Base-by-base conservation (phyloP, 1,140 invertebrate genomes). In the Eurosta solidaginis region DNA sequence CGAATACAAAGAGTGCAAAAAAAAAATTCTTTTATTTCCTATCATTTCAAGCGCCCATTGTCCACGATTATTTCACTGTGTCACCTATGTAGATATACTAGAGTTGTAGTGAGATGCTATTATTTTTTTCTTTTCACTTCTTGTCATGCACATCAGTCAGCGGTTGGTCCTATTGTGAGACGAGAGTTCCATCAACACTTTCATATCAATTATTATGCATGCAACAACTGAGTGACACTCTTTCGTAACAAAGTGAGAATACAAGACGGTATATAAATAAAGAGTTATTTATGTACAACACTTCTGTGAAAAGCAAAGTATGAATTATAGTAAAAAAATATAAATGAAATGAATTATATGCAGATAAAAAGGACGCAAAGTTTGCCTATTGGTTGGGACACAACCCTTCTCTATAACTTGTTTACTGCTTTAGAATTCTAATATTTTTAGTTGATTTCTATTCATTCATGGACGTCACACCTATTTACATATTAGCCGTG, bases 161-260 rank as follows among this genome's bases (percentile, higher is more conserved):
- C 59, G 9, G n/a, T n/a, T n/a, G n/a, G 36, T 68, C 59, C 17
- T 33, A 68, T 68, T 68, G 59, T 68, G 49, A 68, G 59, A 42
- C 59, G 59, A 68, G 59, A 68, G 33, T n/a, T n/a, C 33, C 59
- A 68, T 68, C 59, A 68, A 68, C 59, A 68, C 59, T 68, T 68
- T 68, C 33, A 68, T 68, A 68, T 68, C 29, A 68, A 68, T 68
- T 68, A 68, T 68, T 68, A 29, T 68, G 59, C 59, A 68, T 68
- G 59, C n/a, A 68, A 68, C 59, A 68, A 68, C 33, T 68, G 33
- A 68, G 33, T 68, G 59, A 68, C 59, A 68, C 33, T 68, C 33
- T 68, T 68, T 68, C 36, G 33, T 68, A 68, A 68, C 29, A 63
- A 40, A 49, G 29, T 59, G 33, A 33, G 10, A 14, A 29, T 42